A percentile compares a stretch with the other conserved stretches of the same genome.
These are phyloP conservation scores for Mobula birostris DNA, from an alignment of 2,113 vertebrate species.

Conservation along the genomic window DNA sequence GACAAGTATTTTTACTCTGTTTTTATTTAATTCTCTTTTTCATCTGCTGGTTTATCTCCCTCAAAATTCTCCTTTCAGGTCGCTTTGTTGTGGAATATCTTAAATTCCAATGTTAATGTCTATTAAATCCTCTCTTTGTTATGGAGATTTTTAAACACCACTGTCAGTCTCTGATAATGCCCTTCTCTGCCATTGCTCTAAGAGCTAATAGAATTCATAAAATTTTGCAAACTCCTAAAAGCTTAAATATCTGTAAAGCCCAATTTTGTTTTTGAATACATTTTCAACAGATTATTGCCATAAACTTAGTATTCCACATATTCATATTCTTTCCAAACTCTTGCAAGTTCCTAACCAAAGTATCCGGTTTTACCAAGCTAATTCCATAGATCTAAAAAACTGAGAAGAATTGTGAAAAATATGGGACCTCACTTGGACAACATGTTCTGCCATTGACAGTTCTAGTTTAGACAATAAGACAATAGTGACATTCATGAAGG, in stretches of 20 bases:
- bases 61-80: background rate
- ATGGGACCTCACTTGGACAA: too few species aligned
- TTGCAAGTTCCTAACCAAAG: background rate
- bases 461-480: too few species aligned
- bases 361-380: background rate
- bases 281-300: background rate
- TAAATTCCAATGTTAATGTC: conserved; percentile 32
- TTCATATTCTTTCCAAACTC: background rate
- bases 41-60: conserved; percentile 13
- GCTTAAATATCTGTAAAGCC: background rate
- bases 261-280: conserved; percentile 33
- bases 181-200: conserved; percentile 11
- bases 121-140: conserved; percentile 30
- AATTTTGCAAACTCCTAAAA: conserved; percentile 2
- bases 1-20: conserved; percentile 8
- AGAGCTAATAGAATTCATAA: conserved; percentile 20
- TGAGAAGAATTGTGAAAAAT: too few species aligned
- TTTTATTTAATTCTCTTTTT: conserved; percentile 31
- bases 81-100: conserved; percentile 23
- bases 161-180: conserved; percentile 24
- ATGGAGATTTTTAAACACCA: conserved; percentile 24
- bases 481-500: too few species aligned
- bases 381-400: too few species aligned
- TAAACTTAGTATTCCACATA: background rate
- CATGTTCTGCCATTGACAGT: too few species aligned